A percentile compares a stretch with the other conserved stretches of the same genome.
Evolutionary conservation across 2,888 invertebrate genomes (phyloP).

Genomic region (Melikaiella ostensackeni): DNA sequence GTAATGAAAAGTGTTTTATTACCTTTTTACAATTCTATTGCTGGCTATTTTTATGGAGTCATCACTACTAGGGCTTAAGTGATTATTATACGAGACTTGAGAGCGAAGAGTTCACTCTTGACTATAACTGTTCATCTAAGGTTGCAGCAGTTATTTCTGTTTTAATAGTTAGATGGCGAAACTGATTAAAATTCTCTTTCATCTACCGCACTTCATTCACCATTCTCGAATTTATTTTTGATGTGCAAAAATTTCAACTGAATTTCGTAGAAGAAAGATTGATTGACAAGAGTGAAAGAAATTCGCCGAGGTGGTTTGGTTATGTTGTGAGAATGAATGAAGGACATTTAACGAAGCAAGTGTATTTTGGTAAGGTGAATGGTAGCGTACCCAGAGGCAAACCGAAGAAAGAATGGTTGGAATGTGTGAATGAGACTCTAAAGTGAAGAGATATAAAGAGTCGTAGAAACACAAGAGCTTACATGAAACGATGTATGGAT

Average conservation of each 20-base stretch:
- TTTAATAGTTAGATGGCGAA: conserved; percentile 14
- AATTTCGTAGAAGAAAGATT: too few relatives aligned
- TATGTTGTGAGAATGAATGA: too few relatives aligned
- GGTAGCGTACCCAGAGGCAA: too few relatives aligned
- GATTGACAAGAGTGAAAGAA: too few relatives aligned
- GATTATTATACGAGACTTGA: conserved; percentile 19
- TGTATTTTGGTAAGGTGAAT: too few relatives aligned
- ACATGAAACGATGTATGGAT: too few relatives aligned
- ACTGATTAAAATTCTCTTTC: not conserved
- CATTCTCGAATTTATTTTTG: not conserved
- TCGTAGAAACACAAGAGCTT: too few relatives aligned
- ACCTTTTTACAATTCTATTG: conserved; percentile 18
- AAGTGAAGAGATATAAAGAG: too few relatives aligned
- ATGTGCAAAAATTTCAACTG: not conserved
- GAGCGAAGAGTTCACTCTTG: conserved; percentile 6
- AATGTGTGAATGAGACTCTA: too few relatives aligned
- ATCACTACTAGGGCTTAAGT: conserved; percentile 5
- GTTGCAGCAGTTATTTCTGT: conserved; percentile 13
- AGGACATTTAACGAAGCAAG: too few relatives aligned
- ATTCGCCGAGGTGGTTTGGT: too few relatives aligned
- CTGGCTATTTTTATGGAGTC: not conserved
- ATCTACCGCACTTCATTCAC: not conserved
- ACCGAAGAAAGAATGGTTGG: too few relatives aligned
- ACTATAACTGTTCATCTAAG: not conserved
- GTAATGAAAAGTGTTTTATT: conserved; percentile 5